Evolutionary conservation across 2,113 vertebrate species (phyloP).

Genomic region (Meleagris gallopavo): DNA sequence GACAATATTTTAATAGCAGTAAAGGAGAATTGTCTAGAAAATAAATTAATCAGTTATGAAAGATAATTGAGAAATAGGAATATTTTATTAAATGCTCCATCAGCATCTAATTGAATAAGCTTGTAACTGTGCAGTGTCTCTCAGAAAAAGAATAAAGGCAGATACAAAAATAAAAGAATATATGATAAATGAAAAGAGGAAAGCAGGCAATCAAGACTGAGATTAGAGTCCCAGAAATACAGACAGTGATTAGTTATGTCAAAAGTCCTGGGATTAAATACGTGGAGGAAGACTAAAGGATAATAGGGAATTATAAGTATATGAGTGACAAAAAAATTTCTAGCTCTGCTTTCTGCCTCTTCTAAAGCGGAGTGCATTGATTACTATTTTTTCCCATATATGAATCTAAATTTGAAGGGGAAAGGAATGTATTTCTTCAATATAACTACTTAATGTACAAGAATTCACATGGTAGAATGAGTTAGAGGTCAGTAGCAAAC

Average conservation of each 20-base stretch:
- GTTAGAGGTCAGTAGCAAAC: neutral
- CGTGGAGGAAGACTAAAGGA: neutral
- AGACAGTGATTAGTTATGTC: neutral
- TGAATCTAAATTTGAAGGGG: neutral
- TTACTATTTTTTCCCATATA: neutral
- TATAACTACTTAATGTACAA: neutral
- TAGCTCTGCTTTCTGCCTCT: neutral
- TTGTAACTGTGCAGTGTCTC: neutral
- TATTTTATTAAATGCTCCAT: neutral
- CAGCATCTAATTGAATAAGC: neutral
- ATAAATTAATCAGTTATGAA: neutral
- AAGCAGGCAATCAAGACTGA: neutral
- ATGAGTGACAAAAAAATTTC: neutral
- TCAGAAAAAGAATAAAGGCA: neutral
- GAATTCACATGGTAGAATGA: neutral
- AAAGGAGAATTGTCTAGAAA: neutral
- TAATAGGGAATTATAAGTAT: neutral
- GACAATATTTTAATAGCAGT: neutral
- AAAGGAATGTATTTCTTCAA: neutral
- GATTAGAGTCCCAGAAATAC: neutral
- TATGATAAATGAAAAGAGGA: neutral
- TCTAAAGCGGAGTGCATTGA: neutral
- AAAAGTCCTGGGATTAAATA: neutral
- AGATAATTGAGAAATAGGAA: neutral
- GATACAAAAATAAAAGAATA: neutral